Percentiles rank a stretch among this genome's conserved stretches.
Evolutionary conservation across 2,113 vertebrate genomes (phyloP).

Genomic region (Corythornis cristatus): DNA sequence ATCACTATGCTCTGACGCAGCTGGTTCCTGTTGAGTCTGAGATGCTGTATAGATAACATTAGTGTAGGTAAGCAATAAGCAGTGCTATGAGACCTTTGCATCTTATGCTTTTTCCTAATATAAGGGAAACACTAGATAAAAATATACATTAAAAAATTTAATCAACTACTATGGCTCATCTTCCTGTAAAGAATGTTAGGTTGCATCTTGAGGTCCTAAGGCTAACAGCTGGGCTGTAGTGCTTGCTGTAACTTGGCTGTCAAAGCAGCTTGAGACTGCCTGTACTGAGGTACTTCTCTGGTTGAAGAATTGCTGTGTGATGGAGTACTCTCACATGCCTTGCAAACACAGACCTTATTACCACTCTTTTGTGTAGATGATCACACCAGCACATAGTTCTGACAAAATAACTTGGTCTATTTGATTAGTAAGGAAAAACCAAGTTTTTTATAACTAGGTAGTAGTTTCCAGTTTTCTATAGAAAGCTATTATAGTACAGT

Average conservation of each 20-base stretch:
- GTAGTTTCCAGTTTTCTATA: neutral
- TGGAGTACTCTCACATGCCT: accelerated
- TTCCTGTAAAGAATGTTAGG: neutral
- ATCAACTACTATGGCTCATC: neutral
- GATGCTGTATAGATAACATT: constrained; percentile 26
- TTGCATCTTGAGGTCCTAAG: neutral
- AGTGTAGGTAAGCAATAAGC: neutral
- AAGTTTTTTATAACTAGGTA: neutral
- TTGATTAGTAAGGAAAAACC: neutral
- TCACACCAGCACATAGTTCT: neutral
- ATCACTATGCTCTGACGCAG: constrained; percentile 20
- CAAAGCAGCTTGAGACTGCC: neutral
- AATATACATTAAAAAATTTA: neutral
- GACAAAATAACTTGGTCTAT: neutral
- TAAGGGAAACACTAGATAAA: neutral
- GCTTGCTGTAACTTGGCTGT: neutral
- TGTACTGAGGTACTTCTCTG: neutral
- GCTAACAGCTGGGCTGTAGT: neutral
- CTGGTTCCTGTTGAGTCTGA: constrained; percentile 51
- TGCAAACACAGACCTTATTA: accelerated
- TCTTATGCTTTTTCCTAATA: neutral
- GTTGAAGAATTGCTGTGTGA: neutral
- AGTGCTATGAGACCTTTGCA: neutral
- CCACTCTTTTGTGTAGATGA: neutral
- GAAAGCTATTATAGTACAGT: neutral